A percentile compares a stretch with the other conserved stretches of the same genome.
These are phyloP conservation scores for Eurystomus gularis DNA, from an alignment of 2,113 vertebrate genomes.

Conservation along the genomic window DNA sequence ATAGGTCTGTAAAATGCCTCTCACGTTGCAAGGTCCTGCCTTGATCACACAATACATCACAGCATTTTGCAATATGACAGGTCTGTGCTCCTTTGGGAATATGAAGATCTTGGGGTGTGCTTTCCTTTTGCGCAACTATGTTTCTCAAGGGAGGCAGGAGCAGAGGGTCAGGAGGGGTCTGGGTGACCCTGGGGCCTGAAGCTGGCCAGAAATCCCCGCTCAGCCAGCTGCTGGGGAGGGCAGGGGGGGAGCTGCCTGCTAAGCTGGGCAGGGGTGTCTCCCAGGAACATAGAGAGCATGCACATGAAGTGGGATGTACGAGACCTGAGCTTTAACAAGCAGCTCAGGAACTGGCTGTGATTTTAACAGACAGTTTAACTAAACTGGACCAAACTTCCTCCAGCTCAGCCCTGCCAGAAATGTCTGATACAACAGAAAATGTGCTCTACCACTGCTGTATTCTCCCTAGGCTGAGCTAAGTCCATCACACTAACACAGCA, in stretches of 20 bases:
- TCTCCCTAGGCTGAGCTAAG: not conserved
- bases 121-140: not conserved
- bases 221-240: not conserved
- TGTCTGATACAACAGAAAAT: not conserved
- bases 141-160: not conserved
- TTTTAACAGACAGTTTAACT: not conserved
- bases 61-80: not conserved
- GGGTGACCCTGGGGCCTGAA: not conserved
- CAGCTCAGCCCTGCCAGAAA: not conserved
- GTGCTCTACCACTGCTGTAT: not conserved
- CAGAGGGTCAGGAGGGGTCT: not conserved
- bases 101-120: not conserved
- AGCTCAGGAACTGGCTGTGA: not conserved
- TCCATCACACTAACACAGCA: not conserved
- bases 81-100: not conserved
- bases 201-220: not conserved
- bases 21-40: not conserved
- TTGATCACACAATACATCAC: not conserved
- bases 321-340: not conserved
- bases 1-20: not conserved
- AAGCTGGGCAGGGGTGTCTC: not conserved
- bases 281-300: not conserved
- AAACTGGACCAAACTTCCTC: not conserved
- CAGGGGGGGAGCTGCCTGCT: not conserved
- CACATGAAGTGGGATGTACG: not conserved